A percentile compares a stretch with the other conserved stretches of the same genome.
phyloP scores from a whole-genome alignment of 2,888 invertebrate genomes.

The Drosophila incognita region DNA sequence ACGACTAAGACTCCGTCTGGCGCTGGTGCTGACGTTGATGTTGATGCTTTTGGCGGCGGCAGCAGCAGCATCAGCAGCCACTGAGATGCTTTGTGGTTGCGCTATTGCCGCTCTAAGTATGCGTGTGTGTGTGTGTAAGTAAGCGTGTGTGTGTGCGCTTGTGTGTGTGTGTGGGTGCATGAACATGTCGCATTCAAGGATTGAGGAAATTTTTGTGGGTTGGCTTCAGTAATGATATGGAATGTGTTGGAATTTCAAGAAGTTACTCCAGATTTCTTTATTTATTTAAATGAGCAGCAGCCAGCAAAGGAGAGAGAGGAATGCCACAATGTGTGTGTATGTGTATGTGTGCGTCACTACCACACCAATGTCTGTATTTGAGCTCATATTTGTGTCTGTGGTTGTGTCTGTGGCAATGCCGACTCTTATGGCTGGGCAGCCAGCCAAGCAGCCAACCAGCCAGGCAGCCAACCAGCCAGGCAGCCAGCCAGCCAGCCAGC shows the following conservation, averaged over 20 bases:
- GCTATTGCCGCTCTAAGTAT: slow-evolving; percentile 50
- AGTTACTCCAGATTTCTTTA: slow-evolving; percentile 81
- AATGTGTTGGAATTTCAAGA: slow-evolving; percentile 82
- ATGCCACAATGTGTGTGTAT: slow-evolving; percentile 44
- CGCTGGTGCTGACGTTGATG: slow-evolving; percentile 70
- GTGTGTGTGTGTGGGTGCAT: slow-evolving; percentile 37
- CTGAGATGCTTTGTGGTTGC: slow-evolving; percentile 64
- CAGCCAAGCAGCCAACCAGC: slow-evolving; percentile 33
- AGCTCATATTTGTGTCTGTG: slow-evolving; percentile 38
- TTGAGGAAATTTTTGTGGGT: slow-evolving; percentile 82
- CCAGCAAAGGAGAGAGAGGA: slow-evolving; percentile 42
- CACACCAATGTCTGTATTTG: slow-evolving; percentile 52
- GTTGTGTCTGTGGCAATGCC: slow-evolving; percentile 27
- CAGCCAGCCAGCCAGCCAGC: slow-evolving; percentile 44
- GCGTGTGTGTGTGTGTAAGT: slow-evolving; percentile 19
- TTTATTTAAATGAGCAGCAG: slow-evolving; percentile 82
- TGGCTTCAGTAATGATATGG: slow-evolving; percentile 81
- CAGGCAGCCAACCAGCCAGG: slow-evolving; percentile 42
- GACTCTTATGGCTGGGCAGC: slow-evolving; percentile 43
- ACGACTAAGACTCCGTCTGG: slow-evolving; percentile 67
- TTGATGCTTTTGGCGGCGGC: slow-evolving; percentile 70
- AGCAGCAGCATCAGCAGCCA: slow-evolving; percentile 38
- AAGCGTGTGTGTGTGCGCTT: slow-evolving; percentile 9
- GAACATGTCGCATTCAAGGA: slow-evolving; percentile 74
- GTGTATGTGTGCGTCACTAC: neutral